These are phyloP conservation scores for Eugnorisma glareosa DNA, from an alignment of 2,888 invertebrate genomes.

Conservation along the genomic window DNA sequence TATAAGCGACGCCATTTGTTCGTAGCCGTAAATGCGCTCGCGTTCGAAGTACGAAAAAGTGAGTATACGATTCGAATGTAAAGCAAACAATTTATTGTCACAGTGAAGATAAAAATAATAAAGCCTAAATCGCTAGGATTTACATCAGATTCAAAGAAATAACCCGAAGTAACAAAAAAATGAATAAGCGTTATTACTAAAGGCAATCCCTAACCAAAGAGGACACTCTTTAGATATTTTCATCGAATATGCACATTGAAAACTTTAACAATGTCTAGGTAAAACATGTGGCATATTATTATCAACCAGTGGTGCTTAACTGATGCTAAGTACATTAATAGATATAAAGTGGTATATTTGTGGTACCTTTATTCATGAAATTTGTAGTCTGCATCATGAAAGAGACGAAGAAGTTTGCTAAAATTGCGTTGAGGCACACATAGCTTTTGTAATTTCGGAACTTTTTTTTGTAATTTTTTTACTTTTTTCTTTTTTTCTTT, in stretches of 20 bases:
- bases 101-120: not conserved
- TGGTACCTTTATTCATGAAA: not conserved
- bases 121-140: not conserved
- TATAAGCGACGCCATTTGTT: conserved; percentile 1
- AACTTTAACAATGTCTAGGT: conserved; percentile 1
- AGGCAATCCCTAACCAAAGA: not conserved
- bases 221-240: conserved; percentile 1
- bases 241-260: not conserved
- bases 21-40: not conserved
- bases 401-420: not conserved
- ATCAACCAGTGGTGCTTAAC: conserved; percentile 14
- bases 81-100: conserved; percentile 2
- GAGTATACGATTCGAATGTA: not conserved
- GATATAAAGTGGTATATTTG: not conserved
- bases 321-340: conserved; percentile 3
- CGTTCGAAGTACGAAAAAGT: not conserved
- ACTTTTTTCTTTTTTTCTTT: too few relatives aligned
- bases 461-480: too few relatives aligned
- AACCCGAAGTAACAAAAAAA: not conserved
- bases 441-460: conserved; percentile 14
- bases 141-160: not conserved
- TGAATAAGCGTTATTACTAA: not conserved
- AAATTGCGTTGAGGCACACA: conserved; percentile 12
- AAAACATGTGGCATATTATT: conserved; percentile 4
- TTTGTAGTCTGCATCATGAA: not conserved